These are phyloP conservation scores for Melitaea cinxia DNA, from an alignment of 1,140 invertebrate species.

Conservation along the genomic window DNA sequence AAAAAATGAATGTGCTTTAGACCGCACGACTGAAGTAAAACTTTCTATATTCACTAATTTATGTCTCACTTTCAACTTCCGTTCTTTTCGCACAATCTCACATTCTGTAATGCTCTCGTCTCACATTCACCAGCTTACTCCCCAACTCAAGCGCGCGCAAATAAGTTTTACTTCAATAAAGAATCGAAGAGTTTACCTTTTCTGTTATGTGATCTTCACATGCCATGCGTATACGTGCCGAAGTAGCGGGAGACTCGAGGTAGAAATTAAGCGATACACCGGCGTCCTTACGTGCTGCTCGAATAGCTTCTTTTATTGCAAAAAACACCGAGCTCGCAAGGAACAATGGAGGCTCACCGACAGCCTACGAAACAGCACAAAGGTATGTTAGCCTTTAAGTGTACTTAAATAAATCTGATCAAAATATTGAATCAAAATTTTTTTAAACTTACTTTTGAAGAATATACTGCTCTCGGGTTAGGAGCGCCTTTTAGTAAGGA, in stretches of 20 bases:
- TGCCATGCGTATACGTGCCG: conserved; percentile 94
- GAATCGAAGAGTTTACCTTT: conserved; percentile 82
- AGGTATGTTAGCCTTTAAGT: conserved; percentile 4
- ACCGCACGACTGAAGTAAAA: no score
- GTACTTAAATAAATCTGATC: no score
- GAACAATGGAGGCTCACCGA: conserved; percentile 97
- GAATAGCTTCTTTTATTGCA: conserved; percentile 95
- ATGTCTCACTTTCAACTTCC: no score
- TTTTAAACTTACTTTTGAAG: conserved; percentile 92
- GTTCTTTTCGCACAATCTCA: no score
- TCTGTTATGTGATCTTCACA: conserved; percentile 93
- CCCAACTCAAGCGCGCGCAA: no score
- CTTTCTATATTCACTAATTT: no score
- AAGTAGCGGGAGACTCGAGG: conserved; percentile 93
- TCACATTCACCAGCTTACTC: no score
- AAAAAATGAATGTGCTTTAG: no score
- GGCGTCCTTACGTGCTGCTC: conserved; percentile 87
- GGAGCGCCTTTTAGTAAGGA: conserved; percentile 92
- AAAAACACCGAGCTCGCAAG: conserved; percentile 93
- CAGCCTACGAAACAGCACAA: conserved; percentile 85
- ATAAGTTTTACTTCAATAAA: neutral
- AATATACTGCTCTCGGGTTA: conserved; percentile 95
- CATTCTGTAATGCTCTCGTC: no score
- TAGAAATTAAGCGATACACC: conserved; percentile 84
- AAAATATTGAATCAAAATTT: no score